A percentile compares a stretch with the other conserved stretches of the same genome.
Conservation (phyloP, 2,113 vertebrate genomes). For the Silurus asotus region DNA sequence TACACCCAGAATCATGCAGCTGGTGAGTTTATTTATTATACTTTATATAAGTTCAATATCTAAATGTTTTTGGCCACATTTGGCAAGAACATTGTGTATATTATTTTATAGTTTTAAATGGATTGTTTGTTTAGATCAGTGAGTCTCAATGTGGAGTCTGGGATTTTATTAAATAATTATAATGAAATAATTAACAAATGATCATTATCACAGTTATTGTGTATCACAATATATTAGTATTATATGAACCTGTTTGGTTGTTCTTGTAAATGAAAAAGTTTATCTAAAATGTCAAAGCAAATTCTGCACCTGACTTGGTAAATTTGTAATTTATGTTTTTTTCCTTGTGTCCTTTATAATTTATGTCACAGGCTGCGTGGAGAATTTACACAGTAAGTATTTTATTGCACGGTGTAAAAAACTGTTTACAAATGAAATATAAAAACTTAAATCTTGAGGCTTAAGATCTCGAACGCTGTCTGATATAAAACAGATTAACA, state of each 20-base stretch:
- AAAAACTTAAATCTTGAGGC: no score
- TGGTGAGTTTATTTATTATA: not conserved
- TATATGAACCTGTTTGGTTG: not conserved
- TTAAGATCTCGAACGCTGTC: no score
- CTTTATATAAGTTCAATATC: no score
- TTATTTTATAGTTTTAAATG: not conserved
- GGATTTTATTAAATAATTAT: not conserved
- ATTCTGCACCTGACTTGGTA: no score
- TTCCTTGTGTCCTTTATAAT: no score
- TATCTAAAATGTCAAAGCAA: not conserved
- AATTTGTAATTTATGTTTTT: no score
- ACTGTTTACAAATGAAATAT: no score
- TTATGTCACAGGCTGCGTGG: no score
- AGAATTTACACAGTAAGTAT: no score
- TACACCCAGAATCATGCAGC: rapidly evolving
- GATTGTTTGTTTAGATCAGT: not conserved
- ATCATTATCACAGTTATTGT: not conserved
- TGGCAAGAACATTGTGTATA: not conserved
- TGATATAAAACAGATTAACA: no score
- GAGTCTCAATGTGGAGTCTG: not conserved
- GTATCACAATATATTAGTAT: not conserved
- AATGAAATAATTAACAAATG: not conserved
- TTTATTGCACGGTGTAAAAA: no score
- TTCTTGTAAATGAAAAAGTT: not conserved
- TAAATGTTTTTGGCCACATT: no score